A percentile compares a stretch with the other conserved stretches of the same genome.
phyloP scores from a whole-genome alignment of 2,888 invertebrate genomes.

The Eristalinus aeneus region DNA sequence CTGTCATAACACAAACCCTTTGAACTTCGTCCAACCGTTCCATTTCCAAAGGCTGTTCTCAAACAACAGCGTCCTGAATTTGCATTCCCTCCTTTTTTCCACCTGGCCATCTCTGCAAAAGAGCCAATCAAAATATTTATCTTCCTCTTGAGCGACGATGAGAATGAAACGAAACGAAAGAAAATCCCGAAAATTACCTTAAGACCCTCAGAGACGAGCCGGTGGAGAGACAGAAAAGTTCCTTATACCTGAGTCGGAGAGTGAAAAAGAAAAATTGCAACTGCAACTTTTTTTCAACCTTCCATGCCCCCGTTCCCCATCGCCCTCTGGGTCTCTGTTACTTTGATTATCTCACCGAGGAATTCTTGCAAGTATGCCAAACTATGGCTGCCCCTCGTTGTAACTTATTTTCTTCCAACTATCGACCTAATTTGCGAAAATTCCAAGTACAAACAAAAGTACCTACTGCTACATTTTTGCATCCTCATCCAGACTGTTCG shows the following conservation, averaged over 20 bases:
- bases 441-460: slow-evolving; percentile 70
- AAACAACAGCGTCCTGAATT: neutral
- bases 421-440: slow-evolving; percentile 68
- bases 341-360: slow-evolving; percentile 43
- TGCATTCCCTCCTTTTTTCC: neutral
- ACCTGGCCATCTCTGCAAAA: slow-evolving; percentile 1
- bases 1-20: neutral
- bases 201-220: too few relatives aligned
- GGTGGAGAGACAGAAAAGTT: slow-evolving; percentile 12
- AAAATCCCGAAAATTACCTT: slow-evolving; percentile 3
- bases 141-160: slow-evolving; percentile 9
- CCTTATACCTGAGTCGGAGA: slow-evolving; percentile 20
- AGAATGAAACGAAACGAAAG: slow-evolving; percentile 3
- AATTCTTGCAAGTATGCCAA: slow-evolving; percentile 37
- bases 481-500: slow-evolving; percentile 9
- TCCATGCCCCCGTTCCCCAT: neutral
- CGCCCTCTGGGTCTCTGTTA: neutral
- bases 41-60: neutral
- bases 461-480: slow-evolving; percentile 65
- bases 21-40: neutral
- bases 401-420: slow-evolving; percentile 51
- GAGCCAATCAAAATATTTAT: slow-evolving; percentile 61
- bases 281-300: slow-evolving; percentile 43
- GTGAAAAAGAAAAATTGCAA: slow-evolving; percentile 26
- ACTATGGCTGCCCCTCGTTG: slow-evolving; percentile 41